Evolutionary conservation across 2,113 vertebrate genomes (phyloP).

Genomic region (Platichthys stellatus): DNA sequence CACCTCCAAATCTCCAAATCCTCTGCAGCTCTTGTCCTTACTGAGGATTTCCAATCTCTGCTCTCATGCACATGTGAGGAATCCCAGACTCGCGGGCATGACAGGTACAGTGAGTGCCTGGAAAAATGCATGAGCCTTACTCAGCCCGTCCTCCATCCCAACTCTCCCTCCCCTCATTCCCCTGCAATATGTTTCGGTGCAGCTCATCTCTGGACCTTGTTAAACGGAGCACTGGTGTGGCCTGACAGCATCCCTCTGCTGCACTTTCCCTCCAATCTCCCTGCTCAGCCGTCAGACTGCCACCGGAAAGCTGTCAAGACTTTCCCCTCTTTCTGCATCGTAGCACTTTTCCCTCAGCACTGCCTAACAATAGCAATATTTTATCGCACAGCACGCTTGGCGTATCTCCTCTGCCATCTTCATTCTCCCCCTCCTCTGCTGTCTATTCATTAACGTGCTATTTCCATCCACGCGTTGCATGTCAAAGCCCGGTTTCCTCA

Average conservation of each 20-base stretch:
- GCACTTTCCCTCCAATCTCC: slow-evolving; percentile 79
- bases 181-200: slow-evolving; percentile 69
- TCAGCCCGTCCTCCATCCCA: slow-evolving; percentile 33
- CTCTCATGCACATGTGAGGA: slow-evolving; percentile 60
- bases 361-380: slow-evolving; percentile 80
- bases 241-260: slow-evolving; percentile 83
- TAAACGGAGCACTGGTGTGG: slow-evolving; percentile 81
- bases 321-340: slow-evolving; percentile 78
- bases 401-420: slow-evolving; percentile 69
- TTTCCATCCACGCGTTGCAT: slow-evolving; percentile 66
- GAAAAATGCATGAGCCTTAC: slow-evolving; percentile 60
- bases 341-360: slow-evolving; percentile 75
- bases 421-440: slow-evolving; percentile 23
- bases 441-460: slow-evolving; percentile 81
- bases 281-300: slow-evolving; percentile 77
- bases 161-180: slow-evolving; percentile 53
- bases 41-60: slow-evolving; percentile 63
- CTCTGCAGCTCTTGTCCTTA: slow-evolving; percentile 29
- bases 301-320: slow-evolving; percentile 83
- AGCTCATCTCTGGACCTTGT: slow-evolving; percentile 81
- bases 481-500: slow-evolving; percentile 63
- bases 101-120: slow-evolving; percentile 64
- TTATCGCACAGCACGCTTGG: slow-evolving; percentile 69
- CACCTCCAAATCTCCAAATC: slow-evolving; percentile 56
- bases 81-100: slow-evolving; percentile 53